A percentile compares a stretch with the other conserved stretches of the same genome.
Evolutionary conservation across 2,888 invertebrate genomes (phyloP).

Genomic region (Drosophila percnosoma): DNA sequence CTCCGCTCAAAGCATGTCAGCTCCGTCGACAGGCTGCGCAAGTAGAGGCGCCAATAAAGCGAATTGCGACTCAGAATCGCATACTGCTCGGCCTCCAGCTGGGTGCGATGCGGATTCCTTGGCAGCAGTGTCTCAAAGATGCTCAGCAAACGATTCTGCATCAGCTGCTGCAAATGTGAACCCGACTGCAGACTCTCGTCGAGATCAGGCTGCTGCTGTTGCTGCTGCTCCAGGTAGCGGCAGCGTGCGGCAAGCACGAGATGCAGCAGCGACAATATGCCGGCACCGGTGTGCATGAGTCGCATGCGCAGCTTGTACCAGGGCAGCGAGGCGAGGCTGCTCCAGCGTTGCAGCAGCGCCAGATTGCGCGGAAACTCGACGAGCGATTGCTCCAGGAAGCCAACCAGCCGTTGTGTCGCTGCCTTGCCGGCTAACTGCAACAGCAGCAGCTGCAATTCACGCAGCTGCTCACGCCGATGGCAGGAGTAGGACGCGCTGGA

Average conservation of each 20-base stretch:
- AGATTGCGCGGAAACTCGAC: slow-evolving; percentile 87
- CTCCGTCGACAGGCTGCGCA: slow-evolving; percentile 86
- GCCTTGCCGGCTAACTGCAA: slow-evolving; percentile 51
- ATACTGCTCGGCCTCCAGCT: slow-evolving; percentile 49
- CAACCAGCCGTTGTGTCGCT: slow-evolving; percentile 20
- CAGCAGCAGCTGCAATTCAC: slow-evolving; percentile 83
- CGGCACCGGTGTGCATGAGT: slow-evolving; percentile 84
- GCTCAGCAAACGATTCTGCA: slow-evolving; percentile 80
- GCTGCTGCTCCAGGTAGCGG: slow-evolving; percentile 52
- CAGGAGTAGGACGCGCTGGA: not conserved
- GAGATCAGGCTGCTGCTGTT: not conserved
- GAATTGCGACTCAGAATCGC: slow-evolving; percentile 82
- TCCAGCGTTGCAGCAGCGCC: slow-evolving; percentile 85
- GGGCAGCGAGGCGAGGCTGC: slow-evolving; percentile 84
- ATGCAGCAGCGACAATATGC: slow-evolving; percentile 85
- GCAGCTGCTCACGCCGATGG: slow-evolving; percentile 84
- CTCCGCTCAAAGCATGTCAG: slow-evolving; percentile 80
- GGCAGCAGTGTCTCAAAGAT: slow-evolving; percentile 73
- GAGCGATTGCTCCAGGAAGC: slow-evolving; percentile 84
- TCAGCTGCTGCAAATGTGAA: slow-evolving; percentile 43
- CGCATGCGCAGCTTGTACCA: slow-evolving; percentile 86
- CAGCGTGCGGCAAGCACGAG: slow-evolving; percentile 84
- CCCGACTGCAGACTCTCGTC: slow-evolving; percentile 1
- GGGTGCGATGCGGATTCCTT: slow-evolving; percentile 45
- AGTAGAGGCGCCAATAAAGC: slow-evolving; percentile 88